Percentiles rank a stretch among this genome's conserved stretches.
These are phyloP conservation scores for Melanerpes aurifrons DNA, from an alignment of 2,113 vertebrate genomes.

Conservation along the genomic window DNA sequence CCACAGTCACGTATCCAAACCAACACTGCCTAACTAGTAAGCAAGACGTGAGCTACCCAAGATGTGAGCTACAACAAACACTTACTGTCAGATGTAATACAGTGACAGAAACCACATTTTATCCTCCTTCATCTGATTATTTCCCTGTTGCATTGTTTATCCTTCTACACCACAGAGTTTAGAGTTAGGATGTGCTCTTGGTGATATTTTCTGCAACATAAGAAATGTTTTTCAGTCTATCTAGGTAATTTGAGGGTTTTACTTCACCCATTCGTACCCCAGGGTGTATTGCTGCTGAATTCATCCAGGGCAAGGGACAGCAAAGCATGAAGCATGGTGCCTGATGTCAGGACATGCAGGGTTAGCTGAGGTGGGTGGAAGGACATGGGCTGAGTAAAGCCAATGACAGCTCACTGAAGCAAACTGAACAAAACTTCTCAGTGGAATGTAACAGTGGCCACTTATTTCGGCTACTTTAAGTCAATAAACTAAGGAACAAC, in stretches of 20 bases:
- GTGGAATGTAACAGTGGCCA: background rate
- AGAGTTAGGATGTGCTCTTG: background rate
- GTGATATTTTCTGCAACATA: background rate
- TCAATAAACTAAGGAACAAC: background rate
- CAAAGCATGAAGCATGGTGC: rapidly evolving
- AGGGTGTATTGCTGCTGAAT: background rate
- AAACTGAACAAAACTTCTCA: background rate
- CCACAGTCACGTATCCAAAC: background rate
- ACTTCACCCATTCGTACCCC: background rate
- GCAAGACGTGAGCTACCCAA: conserved; percentile 19
- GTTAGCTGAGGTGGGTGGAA: background rate
- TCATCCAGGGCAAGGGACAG: background rate
- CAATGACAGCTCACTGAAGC: background rate
- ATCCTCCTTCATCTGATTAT: conserved; percentile 13
- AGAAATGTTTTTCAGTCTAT: background rate
- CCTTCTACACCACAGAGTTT: background rate
- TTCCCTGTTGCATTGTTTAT: background rate
- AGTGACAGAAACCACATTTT: conserved; percentile 33
- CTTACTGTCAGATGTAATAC: background rate
- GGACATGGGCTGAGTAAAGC: background rate
- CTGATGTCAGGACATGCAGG: background rate
- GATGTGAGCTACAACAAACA: conserved; percentile 5
- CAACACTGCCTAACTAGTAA: background rate
- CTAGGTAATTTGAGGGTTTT: background rate
- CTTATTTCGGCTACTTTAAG: background rate